Evolutionary conservation across 1,140 invertebrate species (phyloP).

Genomic region (Trichomalopsis sarcophagae): DNA sequence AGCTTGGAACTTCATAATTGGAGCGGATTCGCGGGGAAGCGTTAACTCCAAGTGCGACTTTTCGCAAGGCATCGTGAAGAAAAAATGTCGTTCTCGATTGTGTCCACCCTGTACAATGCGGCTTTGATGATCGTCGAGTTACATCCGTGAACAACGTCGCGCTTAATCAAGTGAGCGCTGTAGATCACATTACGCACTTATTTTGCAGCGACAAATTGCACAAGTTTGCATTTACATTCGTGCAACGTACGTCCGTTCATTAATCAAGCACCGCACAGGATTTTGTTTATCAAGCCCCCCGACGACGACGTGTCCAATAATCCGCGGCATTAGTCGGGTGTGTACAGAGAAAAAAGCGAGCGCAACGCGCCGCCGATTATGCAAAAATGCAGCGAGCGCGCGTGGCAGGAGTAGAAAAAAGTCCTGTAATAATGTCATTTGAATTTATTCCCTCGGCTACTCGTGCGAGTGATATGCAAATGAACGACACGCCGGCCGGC

Average conservation of each 20-base stretch:
- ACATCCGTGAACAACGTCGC: neutral
- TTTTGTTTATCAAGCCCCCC: neutral
- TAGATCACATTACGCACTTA: neutral
- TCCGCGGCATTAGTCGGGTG: neutral
- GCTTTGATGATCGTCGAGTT: neutral
- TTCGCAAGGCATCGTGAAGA: neutral
- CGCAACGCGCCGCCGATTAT: neutral
- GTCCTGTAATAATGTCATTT: slow-evolving; percentile 5
- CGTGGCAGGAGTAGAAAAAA: neutral
- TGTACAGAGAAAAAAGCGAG: neutral
- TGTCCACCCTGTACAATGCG: neutral
- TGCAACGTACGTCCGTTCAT: neutral
- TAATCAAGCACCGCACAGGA: neutral
- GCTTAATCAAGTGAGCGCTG: neutral
- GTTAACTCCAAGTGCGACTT: slow-evolving; percentile 55
- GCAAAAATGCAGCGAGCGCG: slow-evolving; percentile 8
- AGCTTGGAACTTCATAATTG: slow-evolving; percentile 59
- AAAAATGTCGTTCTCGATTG: neutral
- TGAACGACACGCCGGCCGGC: neutral
- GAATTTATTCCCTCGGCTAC: neutral
- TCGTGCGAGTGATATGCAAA: slow-evolving; percentile 11
- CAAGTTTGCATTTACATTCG: neutral
- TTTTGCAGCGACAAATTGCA: neutral
- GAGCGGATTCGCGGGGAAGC: slow-evolving; percentile 55
- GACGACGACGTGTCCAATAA: neutral